Conservation (phyloP, 2,888 invertebrate species). For the Eupithecia tripunctaria region DNA sequence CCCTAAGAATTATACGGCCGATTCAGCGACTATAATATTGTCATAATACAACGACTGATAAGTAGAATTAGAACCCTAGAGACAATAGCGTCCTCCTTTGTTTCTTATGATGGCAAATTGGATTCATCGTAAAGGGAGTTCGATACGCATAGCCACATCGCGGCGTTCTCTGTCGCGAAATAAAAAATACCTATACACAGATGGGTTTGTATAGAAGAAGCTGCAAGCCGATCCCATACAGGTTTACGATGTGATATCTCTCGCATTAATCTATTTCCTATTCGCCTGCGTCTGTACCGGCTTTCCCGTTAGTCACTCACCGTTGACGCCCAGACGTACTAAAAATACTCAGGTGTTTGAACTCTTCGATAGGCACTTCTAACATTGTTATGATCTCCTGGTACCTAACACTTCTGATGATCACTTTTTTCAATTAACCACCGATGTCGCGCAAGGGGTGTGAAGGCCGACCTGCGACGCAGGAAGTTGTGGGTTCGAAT, state of each 20-base stretch:
- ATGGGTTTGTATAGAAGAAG: background rate
- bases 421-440: too few species aligned
- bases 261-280: slow-evolving; percentile 30
- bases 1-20: too few species aligned
- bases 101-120: background rate
- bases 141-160: background rate
- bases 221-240: slow-evolving; percentile 4
- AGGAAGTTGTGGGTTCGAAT: too few species aligned
- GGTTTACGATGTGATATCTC: background rate
- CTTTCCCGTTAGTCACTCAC: slow-evolving; percentile 45
- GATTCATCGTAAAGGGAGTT: background rate
- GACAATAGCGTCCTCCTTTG: background rate
- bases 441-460: too few species aligned
- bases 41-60: too few species aligned
- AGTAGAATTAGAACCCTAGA: too few species aligned
- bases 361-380: slow-evolving; percentile 43
- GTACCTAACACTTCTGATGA: background rate
- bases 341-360: slow-evolving; percentile 46
- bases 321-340: slow-evolving; percentile 40
- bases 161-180: background rate
- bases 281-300: slow-evolving; percentile 30
- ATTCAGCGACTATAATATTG: too few species aligned
- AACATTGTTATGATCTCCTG: slow-evolving; percentile 7
- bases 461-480: too few species aligned
- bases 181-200: too few species aligned